A percentile compares a stretch with the other conserved stretches of the same genome.
Evolutionary conservation across 2,113 vertebrate species (phyloP).

Genomic region (Ciconia stormi): DNA sequence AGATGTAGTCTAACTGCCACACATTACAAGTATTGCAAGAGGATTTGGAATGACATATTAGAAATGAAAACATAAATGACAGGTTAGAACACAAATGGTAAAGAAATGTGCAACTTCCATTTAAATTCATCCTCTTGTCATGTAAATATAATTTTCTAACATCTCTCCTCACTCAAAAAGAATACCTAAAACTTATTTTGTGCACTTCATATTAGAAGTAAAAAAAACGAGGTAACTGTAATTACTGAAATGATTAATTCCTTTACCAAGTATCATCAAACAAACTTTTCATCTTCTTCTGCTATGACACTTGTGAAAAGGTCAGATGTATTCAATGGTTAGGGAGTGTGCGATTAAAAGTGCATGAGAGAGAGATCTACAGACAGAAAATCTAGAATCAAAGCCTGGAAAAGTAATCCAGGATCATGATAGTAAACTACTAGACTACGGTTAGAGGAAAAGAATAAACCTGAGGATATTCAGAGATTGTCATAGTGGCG

Average conservation of each 20-base stretch:
- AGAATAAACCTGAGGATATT: background rate
- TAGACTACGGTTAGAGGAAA: background rate
- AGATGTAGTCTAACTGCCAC: background rate
- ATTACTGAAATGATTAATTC: constrained; percentile 10
- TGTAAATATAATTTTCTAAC: background rate
- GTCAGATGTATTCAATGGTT: background rate
- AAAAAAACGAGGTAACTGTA: background rate
- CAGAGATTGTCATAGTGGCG: background rate
- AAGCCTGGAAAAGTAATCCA: background rate
- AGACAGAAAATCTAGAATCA: background rate
- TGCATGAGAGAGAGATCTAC: background rate
- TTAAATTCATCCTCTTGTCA: background rate
- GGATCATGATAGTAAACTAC: background rate
- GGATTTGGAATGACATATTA: background rate
- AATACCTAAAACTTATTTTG: background rate
- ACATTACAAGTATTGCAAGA: background rate
- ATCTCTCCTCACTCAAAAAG: background rate
- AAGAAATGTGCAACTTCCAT: background rate
- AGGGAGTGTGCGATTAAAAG: background rate
- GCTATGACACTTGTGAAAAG: background rate
- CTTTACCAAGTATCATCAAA: background rate
- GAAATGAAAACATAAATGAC: background rate
- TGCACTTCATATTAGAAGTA: background rate
- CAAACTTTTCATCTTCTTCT: background rate
- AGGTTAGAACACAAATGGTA: background rate